Conservation (phyloP, 2,797 vertebrate genomes). For the Hozukius guyotensis region DNA sequence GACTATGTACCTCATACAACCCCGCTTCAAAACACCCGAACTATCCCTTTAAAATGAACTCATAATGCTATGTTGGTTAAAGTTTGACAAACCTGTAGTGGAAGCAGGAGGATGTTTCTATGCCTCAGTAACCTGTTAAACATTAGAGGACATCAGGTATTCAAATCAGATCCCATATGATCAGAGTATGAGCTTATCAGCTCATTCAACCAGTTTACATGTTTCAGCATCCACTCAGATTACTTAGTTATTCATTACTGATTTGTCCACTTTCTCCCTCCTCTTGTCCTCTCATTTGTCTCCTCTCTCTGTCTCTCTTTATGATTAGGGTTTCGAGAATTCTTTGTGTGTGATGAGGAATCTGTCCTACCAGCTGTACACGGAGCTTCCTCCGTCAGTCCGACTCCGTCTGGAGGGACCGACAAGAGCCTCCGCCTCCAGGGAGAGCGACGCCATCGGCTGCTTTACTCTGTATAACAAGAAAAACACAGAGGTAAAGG, state of each 20-base stretch:
- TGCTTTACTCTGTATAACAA: constrained; percentile 93
- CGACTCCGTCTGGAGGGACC: constrained; percentile 90
- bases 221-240: neutral
- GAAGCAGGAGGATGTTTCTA: neutral
- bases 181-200: neutral
- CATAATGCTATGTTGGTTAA: neutral
- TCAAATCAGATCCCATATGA: neutral
- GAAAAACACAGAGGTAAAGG: constrained; percentile 85
- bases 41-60: neutral
- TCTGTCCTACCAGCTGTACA: constrained; percentile 94
- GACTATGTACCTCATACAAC: neutral
- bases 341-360: constrained; percentile 93
- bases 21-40: neutral
- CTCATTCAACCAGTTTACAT: neutral
- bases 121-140: neutral
- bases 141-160: neutral
- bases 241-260: neutral
- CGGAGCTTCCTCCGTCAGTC: constrained; percentile 89
- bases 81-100: neutral
- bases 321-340: constrained; percentile 91
- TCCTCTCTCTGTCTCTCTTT: neutral
- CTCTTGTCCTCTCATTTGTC: neutral
- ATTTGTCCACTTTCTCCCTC: neutral
- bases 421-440: constrained; percentile 63
- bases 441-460: constrained; percentile 84